Evolutionary conservation across 2,113 vertebrate genomes (phyloP), one percentile per base, ranked within the genome.

Genomic region (Camelus dromedarius): DNA sequence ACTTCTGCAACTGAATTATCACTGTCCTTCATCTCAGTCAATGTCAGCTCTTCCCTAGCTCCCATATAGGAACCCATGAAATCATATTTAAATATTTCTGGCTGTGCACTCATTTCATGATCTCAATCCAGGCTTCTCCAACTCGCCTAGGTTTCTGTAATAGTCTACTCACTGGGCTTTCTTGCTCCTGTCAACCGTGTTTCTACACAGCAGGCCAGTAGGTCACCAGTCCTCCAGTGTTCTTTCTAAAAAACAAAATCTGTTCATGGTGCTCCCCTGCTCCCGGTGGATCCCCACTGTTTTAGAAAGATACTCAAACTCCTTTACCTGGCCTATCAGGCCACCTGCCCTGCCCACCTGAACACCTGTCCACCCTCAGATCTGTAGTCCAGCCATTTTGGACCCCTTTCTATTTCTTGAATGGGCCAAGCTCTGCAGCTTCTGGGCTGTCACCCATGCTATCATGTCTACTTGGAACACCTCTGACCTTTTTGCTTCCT

Each of bases 311-410:
- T 24, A 56, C 28, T 16, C 35, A 15, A 13, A 11, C 58, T 73
- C 35, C 52, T 52, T 54, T 20, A 24, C 22, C 13, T 1, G 35
- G 38, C 58, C 62, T 12, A 14, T 18, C 15, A 54, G 35, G 72
- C 50, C 15, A 42, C 38, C 7, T 38, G 14, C 50, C 35, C 20
- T 80, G 26, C 9, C n/a, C 22, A 32, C 8, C 13, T 0, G 0
- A 32, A 15, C n/a, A 35, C 19, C 22, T 0, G 0, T 32, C 28
- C 19, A 5, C 5, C 11, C 24, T n/a, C 60, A 38, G 32, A 52
- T n/a, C 60, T 35, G 14, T 1, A 30, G 38, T 28, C 24, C 4
- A 4, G 30, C 19, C 30, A 12, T 28, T 30, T 1, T 22, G 19
- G 42, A 35, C 24, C 1, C 8, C 20, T 73, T 76, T 20, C 58